Evolutionary conservation across 2,797 vertebrate genomes (phyloP), one percentile per base, ranked within the genome.

Genomic region (Nannoperca australis): DNA sequence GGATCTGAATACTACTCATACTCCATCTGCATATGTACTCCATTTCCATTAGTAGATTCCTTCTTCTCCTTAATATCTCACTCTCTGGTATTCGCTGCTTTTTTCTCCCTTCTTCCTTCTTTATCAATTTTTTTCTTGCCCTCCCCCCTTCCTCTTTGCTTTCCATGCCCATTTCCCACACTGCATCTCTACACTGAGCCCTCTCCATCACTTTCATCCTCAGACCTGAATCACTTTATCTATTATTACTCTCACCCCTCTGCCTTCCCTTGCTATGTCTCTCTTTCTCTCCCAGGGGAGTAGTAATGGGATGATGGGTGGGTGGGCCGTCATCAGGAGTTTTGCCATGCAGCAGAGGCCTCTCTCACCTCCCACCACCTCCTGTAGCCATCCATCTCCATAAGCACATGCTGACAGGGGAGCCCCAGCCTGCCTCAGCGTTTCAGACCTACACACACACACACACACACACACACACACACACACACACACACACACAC

Each of bases 231-330:
- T 81, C 76, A 61, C 78, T 87, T 84, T 55, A 72, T 86, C 78
- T 71, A 36, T 60, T 67, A 51, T 70, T 70, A 65, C 55, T 81
- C 81, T 67, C 73, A 56, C 67, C 58, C 79, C 66, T 55, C 32
- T 14, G 40, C 67, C 69, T 56, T 60, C 56, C 30, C 40, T 73
- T 2, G 0, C 42, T 58, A 49, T 36, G 60, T 78, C 79, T 68
- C 64, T 71, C 74, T 27, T 54, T 65, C 85, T 66, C 82, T 93
- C 91, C 92, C 93, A 81, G 87, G 92, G 82, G 86, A 87, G 92
- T 84, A 81, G 93, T 96, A 96, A 97, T 96, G 86, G 95, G 94
- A 95, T 96, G 95, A 96, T 95, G 95, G 95, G 95, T 89, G 70
- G 55, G 73, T 93, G 92, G 86, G 77, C 81, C 84, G 93, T 83